Evolutionary conservation across 2,113 vertebrate species (phyloP).

Genomic region (Stomatorhinus ivindoensis): DNA sequence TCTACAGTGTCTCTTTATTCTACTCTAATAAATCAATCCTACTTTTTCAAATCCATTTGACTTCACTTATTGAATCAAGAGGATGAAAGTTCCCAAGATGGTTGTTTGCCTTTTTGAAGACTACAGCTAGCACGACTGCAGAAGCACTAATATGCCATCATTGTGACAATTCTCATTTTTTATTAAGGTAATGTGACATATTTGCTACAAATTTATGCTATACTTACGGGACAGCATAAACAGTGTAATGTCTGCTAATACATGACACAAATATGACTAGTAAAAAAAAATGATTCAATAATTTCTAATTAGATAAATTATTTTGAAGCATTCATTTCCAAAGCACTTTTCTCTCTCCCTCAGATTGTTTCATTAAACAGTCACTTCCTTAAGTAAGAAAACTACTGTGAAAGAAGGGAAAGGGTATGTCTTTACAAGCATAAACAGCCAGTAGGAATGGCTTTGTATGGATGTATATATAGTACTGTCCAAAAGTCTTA

Average conservation of each 20-base stretch:
- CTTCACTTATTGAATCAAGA: neutral
- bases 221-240: neutral
- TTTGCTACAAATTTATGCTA: neutral
- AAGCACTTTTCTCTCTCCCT: neutral
- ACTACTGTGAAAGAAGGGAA: neutral
- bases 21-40: neutral
- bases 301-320: neutral
- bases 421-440: neutral
- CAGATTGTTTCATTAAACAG: neutral
- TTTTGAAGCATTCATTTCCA: neutral
- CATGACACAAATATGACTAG: neutral
- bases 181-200: neutral
- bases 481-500: too few relatives aligned
- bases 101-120: neutral
- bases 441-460: neutral
- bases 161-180: neutral
- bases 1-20: neutral
- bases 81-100: neutral
- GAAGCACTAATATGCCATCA: neutral
- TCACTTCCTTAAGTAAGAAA: neutral
- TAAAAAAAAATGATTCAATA: neutral
- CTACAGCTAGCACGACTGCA: neutral
- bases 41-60: neutral
- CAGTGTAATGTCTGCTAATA: neutral
- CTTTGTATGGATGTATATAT: neutral